Evolutionary conservation across 2,888 invertebrate species (phyloP), one percentile per base, ranked within the genome.

Genomic region (Andrena flavipes): DNA sequence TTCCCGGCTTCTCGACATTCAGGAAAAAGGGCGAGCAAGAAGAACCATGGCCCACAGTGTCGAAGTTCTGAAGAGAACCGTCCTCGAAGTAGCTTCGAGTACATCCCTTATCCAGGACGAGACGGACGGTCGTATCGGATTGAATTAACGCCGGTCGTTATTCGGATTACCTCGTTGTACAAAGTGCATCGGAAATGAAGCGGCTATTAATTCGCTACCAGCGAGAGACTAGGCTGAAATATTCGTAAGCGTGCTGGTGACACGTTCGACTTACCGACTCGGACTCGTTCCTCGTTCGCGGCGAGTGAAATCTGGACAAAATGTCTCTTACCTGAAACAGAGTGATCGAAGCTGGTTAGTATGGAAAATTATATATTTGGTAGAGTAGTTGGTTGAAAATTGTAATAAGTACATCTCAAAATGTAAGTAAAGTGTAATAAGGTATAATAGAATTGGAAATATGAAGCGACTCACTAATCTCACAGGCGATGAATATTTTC

Each of bases 301-400:
- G 33, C n/a, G 30, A 56, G 7, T 3, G 29, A 42, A 16, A 42
- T 42, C 35, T 4, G 26, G 49, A 16, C 20, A 35, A 60, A 29
- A 73, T 35, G 13, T 33, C 48, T 54, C 89, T 88, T 86, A 89
- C 89, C 88, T 89, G 85, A n/a, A 89, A 89, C 82, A 88, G 29
- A 70, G 29, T 6, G 35, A 48, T 20, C 6, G 30, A 48, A 10
- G 20, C 20, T 68, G 29, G 10, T 33, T 10, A 68, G 23, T 7
- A 62, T 26, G n/a, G 2, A 29, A 7, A 60, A 60, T 16, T 5
- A 33, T 26, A 23, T 23, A 56, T 13, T 56, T 42, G 42, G 13
- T 42, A 42, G 13, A 42, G 42, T 42, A 42, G 4, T 42, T 42
- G 3, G 4, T 42, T 42, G 13, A 42, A 42, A 42, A 42, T 42